These are phyloP conservation scores for Hylaeus volcanicus DNA, from an alignment of 1,140 invertebrate species.

Conservation along the genomic window DNA sequence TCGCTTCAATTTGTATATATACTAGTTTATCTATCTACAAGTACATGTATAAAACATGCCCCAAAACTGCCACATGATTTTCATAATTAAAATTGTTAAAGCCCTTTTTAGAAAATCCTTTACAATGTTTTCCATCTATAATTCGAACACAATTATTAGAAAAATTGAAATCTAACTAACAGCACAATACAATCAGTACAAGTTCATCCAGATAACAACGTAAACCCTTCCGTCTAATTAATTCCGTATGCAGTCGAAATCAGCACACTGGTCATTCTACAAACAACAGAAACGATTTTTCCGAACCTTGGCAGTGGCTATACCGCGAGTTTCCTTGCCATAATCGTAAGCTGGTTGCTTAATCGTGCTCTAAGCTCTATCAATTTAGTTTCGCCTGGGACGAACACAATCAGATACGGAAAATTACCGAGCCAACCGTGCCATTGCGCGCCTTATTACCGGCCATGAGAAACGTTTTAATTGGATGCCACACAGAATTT, in stretches of 20 bases:
- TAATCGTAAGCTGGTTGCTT: not conserved
- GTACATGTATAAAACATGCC: no score
- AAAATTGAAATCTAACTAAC: no score
- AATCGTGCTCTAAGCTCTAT: not conserved
- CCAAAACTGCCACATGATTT: no score
- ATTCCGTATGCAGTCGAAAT: not conserved
- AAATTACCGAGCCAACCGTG: conserved; percentile 5
- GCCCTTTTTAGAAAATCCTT: no score
- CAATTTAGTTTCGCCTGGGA: not conserved
- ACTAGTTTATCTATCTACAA: no score
- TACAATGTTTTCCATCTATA: no score
- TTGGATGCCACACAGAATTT: conserved; percentile 3
- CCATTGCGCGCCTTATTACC: conserved; percentile 6
- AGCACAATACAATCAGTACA: not conserved
- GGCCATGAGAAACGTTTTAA: conserved; percentile 1
- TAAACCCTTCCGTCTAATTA: not conserved
- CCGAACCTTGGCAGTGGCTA: not conserved
- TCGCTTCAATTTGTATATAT: no score
- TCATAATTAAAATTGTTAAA: no score
- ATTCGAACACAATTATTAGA: no score
- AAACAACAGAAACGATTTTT: not conserved
- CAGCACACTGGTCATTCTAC: not conserved
- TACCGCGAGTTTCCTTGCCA: not conserved
- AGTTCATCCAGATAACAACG: no score
- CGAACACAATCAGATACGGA: not conserved